Evolutionary conservation across 2,113 vertebrate genomes (phyloP).

Genomic region (Anarrhichthys ocellatus): DNA sequence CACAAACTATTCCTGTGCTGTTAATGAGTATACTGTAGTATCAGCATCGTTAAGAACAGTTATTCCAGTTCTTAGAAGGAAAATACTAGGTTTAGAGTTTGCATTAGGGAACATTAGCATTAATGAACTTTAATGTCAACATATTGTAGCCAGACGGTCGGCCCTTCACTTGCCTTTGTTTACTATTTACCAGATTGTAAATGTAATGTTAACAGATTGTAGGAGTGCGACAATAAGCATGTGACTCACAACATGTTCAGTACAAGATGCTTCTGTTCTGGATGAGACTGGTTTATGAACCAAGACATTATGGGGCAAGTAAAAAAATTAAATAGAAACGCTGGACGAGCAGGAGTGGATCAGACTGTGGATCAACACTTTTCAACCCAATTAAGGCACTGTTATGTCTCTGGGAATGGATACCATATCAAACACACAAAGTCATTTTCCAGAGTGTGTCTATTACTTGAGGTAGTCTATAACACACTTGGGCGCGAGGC

Average conservation of each 20-base stretch:
- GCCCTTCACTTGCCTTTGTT: not conserved
- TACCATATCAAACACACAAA: constrained; percentile 32
- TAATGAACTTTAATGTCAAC: not conserved
- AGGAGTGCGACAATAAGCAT: not conserved
- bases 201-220: not conserved
- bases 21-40: constrained; percentile 52
- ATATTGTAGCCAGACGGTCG: not conserved
- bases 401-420: constrained; percentile 18
- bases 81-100: constrained; percentile 12
- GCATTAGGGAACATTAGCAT: not conserved
- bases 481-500: constrained; percentile 16
- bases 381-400: constrained; percentile 36
- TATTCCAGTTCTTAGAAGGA: constrained; percentile 13
- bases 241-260: not conserved
- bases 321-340: constrained; percentile 1
- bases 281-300: not conserved
- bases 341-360: constrained; percentile 3
- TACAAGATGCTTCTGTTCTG: not conserved
- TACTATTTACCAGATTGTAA: not conserved
- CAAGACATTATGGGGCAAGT: not conserved
- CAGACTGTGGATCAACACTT: constrained; percentile 19
- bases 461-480: constrained; percentile 21
- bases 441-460: constrained; percentile 22
- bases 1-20: constrained; percentile 37
- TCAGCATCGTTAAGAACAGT: constrained; percentile 28